phyloP scores from a whole-genome alignment of 2,888 invertebrate genomes.

The Podabrus alpinus region DNA sequence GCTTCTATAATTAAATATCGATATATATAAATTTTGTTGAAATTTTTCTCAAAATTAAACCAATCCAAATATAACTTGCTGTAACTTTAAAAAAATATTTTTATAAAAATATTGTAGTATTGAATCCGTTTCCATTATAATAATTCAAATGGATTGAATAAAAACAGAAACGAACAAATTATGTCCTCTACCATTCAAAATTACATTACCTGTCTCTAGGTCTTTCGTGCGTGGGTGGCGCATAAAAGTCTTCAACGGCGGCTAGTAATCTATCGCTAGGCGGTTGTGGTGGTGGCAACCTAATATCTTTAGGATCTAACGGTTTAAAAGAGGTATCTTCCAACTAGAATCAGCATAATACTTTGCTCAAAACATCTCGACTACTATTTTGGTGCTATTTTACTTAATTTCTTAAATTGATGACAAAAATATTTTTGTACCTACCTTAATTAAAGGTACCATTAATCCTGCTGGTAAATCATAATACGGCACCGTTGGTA shows the following conservation, averaged over 20 bases:
- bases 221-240: slow-evolving; percentile 90
- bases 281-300: slow-evolving; percentile 93
- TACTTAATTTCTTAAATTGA: slow-evolving; percentile 11
- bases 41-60: not conserved
- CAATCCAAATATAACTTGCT: not conserved
- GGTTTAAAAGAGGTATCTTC: slow-evolving; percentile 91
- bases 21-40: not conserved
- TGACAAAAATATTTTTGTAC: not conserved
- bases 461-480: slow-evolving; percentile 97
- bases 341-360: slow-evolving; percentile 59
- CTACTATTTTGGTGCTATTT: slow-evolving; percentile 10
- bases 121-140: not conserved
- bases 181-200: slow-evolving; percentile 7
- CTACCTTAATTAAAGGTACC: slow-evolving; percentile 87
- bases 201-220: slow-evolving; percentile 82
- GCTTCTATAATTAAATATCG: not conserved
- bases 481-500: slow-evolving; percentile 93
- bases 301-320: slow-evolving; percentile 85
- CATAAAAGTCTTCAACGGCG: slow-evolving; percentile 96
- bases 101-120: not conserved
- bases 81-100: not conserved
- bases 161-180: not conserved
- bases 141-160: not conserved
- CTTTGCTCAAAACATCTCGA: slow-evolving; percentile 24
- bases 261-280: slow-evolving; percentile 91